A percentile compares a stretch with the other conserved stretches of the same genome.
phyloP scores from a whole-genome alignment of 1,140 invertebrate species.

The Heterodera carotae region DNA sequence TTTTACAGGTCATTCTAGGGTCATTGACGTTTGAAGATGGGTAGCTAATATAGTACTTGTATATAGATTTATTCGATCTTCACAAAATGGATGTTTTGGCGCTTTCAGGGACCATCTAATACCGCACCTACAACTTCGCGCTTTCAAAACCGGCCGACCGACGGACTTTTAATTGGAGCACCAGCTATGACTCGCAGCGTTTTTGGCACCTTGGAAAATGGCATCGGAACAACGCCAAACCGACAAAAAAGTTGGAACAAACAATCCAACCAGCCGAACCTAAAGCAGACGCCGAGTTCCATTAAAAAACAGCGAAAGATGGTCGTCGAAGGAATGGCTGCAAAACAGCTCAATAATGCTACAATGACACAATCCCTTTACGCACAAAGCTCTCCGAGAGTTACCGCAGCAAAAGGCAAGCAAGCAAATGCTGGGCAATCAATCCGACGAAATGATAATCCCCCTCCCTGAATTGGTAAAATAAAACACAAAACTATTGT shows the following conservation, averaged over 20 bases:
- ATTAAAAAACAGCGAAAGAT: slow-evolving; percentile 17
- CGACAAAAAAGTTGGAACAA: not conserved
- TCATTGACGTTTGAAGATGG: no score
- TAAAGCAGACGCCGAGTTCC: slow-evolving; percentile 17
- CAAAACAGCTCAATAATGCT: not conserved
- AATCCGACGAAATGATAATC: no score
- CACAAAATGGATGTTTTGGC: not conserved
- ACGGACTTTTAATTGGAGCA: slow-evolving; percentile 16
- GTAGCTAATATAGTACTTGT: no score
- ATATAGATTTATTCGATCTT: no score
- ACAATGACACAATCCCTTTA: slow-evolving; percentile 43
- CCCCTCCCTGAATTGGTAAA: no score
- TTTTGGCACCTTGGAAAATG: slow-evolving; percentile 17
- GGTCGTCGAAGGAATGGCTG: not conserved
- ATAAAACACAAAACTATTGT: no score
- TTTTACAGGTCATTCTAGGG: no score
- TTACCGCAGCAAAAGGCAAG: not conserved
- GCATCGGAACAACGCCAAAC: not conserved
- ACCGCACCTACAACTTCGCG: slow-evolving; percentile 21
- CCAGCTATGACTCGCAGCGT: slow-evolving; percentile 34
- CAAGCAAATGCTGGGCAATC: no score
- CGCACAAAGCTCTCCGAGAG: not conserved
- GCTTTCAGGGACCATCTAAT: slow-evolving; percentile 23
- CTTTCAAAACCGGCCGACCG: slow-evolving; percentile 5
- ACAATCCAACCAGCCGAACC: not conserved